phyloP scores from a whole-genome alignment of 2,113 vertebrate species.

The Oxyruncus cristatus region DNA sequence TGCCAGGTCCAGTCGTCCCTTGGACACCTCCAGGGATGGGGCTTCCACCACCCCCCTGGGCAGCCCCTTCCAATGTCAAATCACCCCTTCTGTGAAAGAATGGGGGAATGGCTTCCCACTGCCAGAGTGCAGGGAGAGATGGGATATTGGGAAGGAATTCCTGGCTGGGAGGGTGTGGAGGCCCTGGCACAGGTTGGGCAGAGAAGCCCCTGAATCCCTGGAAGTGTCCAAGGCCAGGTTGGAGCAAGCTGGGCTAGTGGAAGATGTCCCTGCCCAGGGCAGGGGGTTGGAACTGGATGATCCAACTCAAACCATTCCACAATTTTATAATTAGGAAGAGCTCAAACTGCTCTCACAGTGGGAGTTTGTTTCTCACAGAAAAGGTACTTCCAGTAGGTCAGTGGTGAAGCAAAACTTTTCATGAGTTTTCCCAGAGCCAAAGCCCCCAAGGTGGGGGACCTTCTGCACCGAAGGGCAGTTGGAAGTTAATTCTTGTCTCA shows the following conservation, averaged over 20 bases:
- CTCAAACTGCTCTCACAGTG: not conserved
- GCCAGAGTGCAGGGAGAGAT: too few species aligned
- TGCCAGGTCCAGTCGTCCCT: accelerated
- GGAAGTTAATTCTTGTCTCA: not conserved
- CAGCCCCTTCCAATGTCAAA: not conserved
- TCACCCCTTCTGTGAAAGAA: not conserved
- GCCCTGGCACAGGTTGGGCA: not conserved
- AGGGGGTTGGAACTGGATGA: accelerated
- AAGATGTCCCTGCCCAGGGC: not conserved
- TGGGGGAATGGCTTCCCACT: too few species aligned
- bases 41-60: not conserved
- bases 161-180: not conserved
- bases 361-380: not conserved
- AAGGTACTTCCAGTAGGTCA: not conserved
- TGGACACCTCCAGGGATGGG: not conserved
- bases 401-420: not conserved
- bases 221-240: not conserved
- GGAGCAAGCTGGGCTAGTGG: not conserved
- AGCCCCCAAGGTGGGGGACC: not conserved
- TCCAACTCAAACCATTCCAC: not conserved
- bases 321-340: not conserved
- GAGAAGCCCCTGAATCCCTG: not conserved
- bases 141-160: too few species aligned
- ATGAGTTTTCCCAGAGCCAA: not conserved
- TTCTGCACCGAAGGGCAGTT: not conserved